These are phyloP conservation scores for Tauraco hartlaubi DNA, from an alignment of 2,797 vertebrate species.

Conservation along the genomic window DNA sequence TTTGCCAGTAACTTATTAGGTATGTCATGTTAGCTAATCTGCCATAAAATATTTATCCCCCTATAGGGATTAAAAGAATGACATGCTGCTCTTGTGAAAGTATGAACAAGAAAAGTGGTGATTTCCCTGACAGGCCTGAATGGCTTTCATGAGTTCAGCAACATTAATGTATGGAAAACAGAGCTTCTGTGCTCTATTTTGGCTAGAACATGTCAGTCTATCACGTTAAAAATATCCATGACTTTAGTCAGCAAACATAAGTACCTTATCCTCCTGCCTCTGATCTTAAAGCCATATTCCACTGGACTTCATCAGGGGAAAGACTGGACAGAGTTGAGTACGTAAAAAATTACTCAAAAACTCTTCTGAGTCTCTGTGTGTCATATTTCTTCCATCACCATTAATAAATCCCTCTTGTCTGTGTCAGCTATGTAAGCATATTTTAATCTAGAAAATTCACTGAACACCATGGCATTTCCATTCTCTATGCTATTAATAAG, in stretches of 20 bases:
- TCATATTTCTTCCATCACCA: not conserved
- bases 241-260: not conserved
- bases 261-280: not conserved
- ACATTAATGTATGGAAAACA: not conserved
- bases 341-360: not conserved
- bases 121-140: not conserved
- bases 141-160: constrained; percentile 32
- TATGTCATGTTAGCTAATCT: constrained; percentile 43
- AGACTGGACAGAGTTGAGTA: not conserved
- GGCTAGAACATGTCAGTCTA: not conserved
- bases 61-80: not conserved
- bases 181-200: not conserved
- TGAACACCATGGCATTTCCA: not conserved
- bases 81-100: not conserved
- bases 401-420: not conserved
- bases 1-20: constrained; percentile 7
- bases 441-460: not conserved
- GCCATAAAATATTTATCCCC: constrained; percentile 24
- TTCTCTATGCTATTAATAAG: not conserved
- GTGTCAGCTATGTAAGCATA: not conserved
- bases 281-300: not conserved
- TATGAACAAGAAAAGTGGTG: not conserved
- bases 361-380: not conserved
- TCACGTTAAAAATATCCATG: not conserved
- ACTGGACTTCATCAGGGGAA: not conserved